Base-by-base conservation (phyloP, 2,888 invertebrate genomes). In the Euplagia quadripunctaria region DNA sequence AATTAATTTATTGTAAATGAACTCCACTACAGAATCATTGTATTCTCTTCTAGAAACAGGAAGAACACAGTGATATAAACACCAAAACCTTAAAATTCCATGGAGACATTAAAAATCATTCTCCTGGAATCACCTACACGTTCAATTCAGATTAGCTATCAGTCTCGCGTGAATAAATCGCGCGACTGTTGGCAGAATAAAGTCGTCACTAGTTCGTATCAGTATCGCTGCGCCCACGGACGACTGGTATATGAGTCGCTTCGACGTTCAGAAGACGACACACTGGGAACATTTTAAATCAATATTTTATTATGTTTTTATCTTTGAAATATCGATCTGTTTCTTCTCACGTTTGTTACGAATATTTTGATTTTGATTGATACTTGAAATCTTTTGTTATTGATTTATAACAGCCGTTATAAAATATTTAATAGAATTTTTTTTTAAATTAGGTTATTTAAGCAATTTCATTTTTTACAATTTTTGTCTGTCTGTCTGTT, bases 171-270 rank as follows among this genome's bases (percentile, higher is more conserved):
- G 85, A 74, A 90, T 93, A 93, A 93, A 93, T 93, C 90, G 90
- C 78, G 78, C 71, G 71, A 79, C 83, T 87, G 87, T 87, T 89
- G 88, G 84, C 91, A 81, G 89, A 92, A 94, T 94, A 94, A 94
- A 94, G 94, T 92, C 94, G 91, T 94, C 93, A 92, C 86, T 90
- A 90, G 91, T 91, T 87, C 89, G 89, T 88, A 87, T 88, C 84
- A 80, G 82, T 82, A 86, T 85, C 90, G 86, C 79, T 75, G 79
- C 88, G 86, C 91, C 93, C 92, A 91, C 92, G 89, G 72, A 51
- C 79, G 84, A 84, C 81, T 86, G 83, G 83, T 88, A 86, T 89
- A 89, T 78, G 86, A 85, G 80, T 73, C 8, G 41, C 71, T 72
- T 69, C 41, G 46, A 17, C 17, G 2, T 75, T 65, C 75, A 68